Base-by-base conservation (phyloP, 2,797 vertebrate genomes). In the Chaenodraco wilsoni region DNA sequence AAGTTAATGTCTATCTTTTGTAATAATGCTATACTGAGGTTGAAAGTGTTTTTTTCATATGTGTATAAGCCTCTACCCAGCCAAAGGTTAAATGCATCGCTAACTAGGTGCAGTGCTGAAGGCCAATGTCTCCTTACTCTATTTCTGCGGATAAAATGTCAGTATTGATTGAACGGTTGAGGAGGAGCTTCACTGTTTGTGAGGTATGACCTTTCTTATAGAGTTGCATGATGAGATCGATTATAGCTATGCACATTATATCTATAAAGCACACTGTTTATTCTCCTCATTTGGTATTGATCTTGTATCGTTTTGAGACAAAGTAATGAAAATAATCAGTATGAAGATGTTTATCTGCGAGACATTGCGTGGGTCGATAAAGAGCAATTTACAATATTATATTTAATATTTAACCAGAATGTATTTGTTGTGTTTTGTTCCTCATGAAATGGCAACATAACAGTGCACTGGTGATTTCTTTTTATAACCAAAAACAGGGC, bases 121-220 rank as follows among this genome's bases (percentile, higher is more conserved):
- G 55, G 60, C 77, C 46, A 50, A 52, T 69, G n/a, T 76, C 45
- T 83, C 75, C 61, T 58, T 48, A 50, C 75, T 79, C 59, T 69
- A 45, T 85, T 78, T 78, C 81, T 76, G 73, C 74, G 64, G 84
- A 77, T 87, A 78, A 87, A 87, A 88, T 91, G 73, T 73, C 70
- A 76, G 54, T 86, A 92, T 90, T 83, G 90, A 92, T 88, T 69
- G 74, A 68, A 72, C 33, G n/a, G 73, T 76, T 75, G 78, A 67
- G 57, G 64, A 83, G 77, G 74, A 72, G 77, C 85, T 72, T 56
- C 72, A 66, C 59, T 87, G 76, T 76, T 86, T 88, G 78, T 79
- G 86, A 82, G 84, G 76, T 84, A 87, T 91, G 91, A 92, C 89
- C 90, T 92, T 88, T 88, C 78, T 83, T 88, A 81, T 84, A 88